A percentile compares a stretch with the other conserved stretches of the same genome.
These are phyloP conservation scores for Pandemis heparana DNA, from an alignment of 2,888 invertebrate genomes.

Conservation along the genomic window DNA sequence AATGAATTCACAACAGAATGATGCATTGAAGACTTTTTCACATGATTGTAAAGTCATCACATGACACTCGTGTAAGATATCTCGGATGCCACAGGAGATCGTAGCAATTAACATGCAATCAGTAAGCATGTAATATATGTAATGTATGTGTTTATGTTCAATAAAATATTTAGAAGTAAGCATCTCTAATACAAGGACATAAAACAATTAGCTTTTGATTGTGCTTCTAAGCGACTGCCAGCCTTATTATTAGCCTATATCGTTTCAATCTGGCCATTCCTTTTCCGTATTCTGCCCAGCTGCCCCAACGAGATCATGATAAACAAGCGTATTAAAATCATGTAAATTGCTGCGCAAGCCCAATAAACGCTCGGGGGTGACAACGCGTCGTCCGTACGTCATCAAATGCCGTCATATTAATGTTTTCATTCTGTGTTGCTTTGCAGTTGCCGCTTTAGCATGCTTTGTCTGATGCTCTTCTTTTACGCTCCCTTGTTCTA, in stretches of 20 bases:
- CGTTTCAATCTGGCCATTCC: not conserved
- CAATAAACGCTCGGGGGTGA: conserved; percentile 7
- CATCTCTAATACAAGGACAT: too few species aligned
- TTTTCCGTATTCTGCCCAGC: not conserved
- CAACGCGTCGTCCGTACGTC: conserved; percentile 2
- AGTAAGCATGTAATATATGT: too few species aligned
- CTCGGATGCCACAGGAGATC: too few species aligned
- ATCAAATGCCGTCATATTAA: conserved; percentile 10
- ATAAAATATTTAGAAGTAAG: too few species aligned
- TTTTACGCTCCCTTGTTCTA: not conserved
- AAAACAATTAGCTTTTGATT: too few species aligned
- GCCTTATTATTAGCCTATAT: not conserved
- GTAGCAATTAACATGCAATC: too few species aligned
- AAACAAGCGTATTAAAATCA: conserved; percentile 7
- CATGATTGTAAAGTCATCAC: too few species aligned
- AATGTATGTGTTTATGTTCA: too few species aligned
- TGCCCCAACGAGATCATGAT: not conserved
- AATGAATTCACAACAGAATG: too few species aligned
- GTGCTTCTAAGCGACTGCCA: not conserved
- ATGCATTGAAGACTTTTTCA: too few species aligned
- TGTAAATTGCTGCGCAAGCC: conserved; percentile 9
- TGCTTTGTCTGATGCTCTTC: not conserved
- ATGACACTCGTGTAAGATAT: too few species aligned
- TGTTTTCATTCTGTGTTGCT: conserved; percentile 4
- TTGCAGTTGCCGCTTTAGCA: not conserved